These are phyloP conservation scores for Timema cristinae DNA, from an alignment of 2,888 invertebrate genomes.

Conservation along the genomic window DNA sequence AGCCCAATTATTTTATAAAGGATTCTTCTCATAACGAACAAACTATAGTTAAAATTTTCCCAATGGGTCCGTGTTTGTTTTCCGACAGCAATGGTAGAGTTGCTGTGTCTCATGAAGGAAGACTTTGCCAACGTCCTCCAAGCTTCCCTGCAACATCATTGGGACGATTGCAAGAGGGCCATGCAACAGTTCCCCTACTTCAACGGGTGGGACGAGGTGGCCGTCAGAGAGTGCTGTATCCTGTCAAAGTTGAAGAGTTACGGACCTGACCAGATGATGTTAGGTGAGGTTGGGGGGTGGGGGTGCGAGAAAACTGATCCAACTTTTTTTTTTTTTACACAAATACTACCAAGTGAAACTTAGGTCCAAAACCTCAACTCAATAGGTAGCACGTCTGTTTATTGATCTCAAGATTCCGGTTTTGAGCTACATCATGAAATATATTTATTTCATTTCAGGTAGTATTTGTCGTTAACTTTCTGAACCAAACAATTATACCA, in stretches of 20 bases:
- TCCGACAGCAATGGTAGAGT: constrained; percentile 54
- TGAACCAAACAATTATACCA: too few species aligned
- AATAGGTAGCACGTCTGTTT: too few species aligned
- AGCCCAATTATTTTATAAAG: too few species aligned
- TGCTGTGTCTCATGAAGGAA: constrained; percentile 57
- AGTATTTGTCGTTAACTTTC: too few species aligned
- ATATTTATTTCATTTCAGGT: too few species aligned
- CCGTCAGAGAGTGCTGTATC: constrained; percentile 61
- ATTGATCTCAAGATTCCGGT: too few species aligned
- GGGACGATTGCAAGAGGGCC: constrained; percentile 57
- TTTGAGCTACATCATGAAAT: too few species aligned
- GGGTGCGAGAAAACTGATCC: too few species aligned
- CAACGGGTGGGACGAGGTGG: constrained; percentile 55
- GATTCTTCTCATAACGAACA: too few species aligned
- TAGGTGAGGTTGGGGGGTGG: background rate
- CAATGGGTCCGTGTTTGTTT: background rate
- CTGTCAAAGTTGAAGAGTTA: constrained; percentile 55
- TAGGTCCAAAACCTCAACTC: too few species aligned
- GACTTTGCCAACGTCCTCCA: constrained; percentile 60
- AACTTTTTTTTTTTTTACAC: too few species aligned
- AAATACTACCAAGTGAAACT: too few species aligned
- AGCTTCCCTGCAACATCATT: constrained; percentile 55
- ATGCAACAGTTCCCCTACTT: constrained; percentile 62
- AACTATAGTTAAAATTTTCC: background rate
- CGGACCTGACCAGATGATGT: background rate